Evolutionary conservation across 2,113 vertebrate genomes (phyloP), one percentile per base, ranked within the genome.

Genomic region (Myiagra hebetior): DNA sequence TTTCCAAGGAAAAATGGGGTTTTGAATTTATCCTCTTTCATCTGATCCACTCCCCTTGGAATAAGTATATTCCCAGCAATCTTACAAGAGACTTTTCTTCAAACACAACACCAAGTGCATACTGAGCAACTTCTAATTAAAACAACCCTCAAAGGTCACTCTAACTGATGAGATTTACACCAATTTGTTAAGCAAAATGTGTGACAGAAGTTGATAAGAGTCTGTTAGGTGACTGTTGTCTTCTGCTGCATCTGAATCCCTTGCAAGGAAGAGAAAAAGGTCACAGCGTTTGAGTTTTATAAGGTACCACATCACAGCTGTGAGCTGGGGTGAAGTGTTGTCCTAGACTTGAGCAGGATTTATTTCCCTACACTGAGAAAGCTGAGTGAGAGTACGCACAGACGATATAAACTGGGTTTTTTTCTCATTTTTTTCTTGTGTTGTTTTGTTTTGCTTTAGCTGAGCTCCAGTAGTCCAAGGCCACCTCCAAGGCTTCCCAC

Each of bases 401-500:
- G 62, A 49, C 77, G 94, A 68, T 85, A 63, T 60, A 84, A 90
- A 88, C 39, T 68, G 17, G 1, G 0, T 1, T 30, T 37, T 62
- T 75, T 80, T 15, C 4, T 5, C 1, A 4, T 17, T 62, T 47
- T 55, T 50, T 44, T 70, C 10, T 55, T 78, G 7, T 70, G 23
- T 35, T 92, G 19, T 82, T 50, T 87, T 89, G 56, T 79, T 97
- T 96, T 94, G 64, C 53, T 87, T 93, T 84, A 89, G 83, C 76
- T 81, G 47, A 95, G 57, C 46, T 94, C 49, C 65, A 76, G 27
- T 86, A 91, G 90, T 93, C 90, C 96, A 97, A 96, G 95, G 96
- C 95, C 95, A 93, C 73, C n/a, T 91, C 60, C 92, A 96, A 95
- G 95, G 92, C 73, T 96, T 95, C 50, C 85, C 10, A 11, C 41